Evolutionary conservation across 2,888 invertebrate genomes (phyloP), one percentile per base, ranked within the genome.

Genomic region (Dinocampus coccinellae): DNA sequence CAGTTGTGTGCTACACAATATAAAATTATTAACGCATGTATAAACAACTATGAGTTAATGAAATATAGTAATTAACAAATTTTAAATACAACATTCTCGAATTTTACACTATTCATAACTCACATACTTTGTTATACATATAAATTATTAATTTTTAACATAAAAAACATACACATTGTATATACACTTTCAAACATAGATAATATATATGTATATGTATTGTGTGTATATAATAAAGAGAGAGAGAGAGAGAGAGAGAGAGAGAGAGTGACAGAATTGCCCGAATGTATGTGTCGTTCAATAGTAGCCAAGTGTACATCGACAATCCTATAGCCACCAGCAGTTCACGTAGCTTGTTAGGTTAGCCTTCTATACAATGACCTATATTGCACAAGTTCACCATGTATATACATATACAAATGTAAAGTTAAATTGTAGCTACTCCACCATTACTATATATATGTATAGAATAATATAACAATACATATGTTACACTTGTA

Each of bases 361-460:
- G 47, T n/a, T 47, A 47, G 16, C 47, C 16, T 47, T 47, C 47
- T 47, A 47, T 47, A 47, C 47, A 47, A 47, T 47, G 47, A 47
- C 47, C 47, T 47, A 47, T 47, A 47, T 47, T 47, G 16, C 16
- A 47, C 39, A 3, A 39, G 47, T 47, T 3, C 16, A 16, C 9
- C 7, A 2, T 47, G 47, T 20, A 47, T 4, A 47, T 7, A 47
- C 7, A 16, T 7, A 47, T 7, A 42, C 2, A 42, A 3, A 42
- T n/a, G n/a, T 16, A n/a, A n/a, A 42, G n/a, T 20, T 16, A n/a
- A 47, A n/a, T 47, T 16, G 16, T 16, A 47, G 47, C 9, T 16
- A 47, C 47, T 47, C 20, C 16, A 47, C n/a, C 47, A 47, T 47
- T 47, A 7, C n/a, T 16, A 20, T 47, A n/a, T 13, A n/a, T 47